Evolutionary conservation across 92 coral and sea anemone genomes (phyloP).

Genomic region (Galaxea fascicularis): DNA sequence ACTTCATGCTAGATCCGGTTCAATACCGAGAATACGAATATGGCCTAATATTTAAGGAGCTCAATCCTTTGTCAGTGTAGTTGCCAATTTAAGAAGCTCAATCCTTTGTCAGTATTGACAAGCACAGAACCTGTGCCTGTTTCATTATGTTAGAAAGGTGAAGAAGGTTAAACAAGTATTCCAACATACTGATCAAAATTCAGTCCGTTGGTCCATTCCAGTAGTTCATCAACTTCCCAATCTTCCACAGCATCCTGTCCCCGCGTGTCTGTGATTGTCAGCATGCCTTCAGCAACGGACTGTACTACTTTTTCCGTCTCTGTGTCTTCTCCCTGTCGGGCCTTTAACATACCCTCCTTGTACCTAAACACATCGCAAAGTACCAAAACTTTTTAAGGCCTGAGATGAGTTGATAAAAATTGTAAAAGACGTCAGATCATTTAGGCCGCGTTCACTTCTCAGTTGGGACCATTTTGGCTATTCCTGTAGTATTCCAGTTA

Average conservation of each 20-base stretch:
- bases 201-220: slow-evolving; percentile 97
- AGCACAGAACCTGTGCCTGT: background rate
- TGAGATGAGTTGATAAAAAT: too few species aligned
- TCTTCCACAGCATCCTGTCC: slow-evolving; percentile 96
- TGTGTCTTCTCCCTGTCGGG: slow-evolving; percentile 69
- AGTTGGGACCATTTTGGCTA: too few species aligned
- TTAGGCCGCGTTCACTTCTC: too few species aligned
- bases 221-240: slow-evolving; percentile 99
- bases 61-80: too few species aligned
- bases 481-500: too few species aligned
- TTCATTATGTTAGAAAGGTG: background rate
- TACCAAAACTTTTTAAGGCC: background rate
- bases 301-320: slow-evolving; percentile 77
- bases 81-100: too few species aligned
- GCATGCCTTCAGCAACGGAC: slow-evolving; percentile 92
- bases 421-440: too few species aligned
- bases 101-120: background rate
- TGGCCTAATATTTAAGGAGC: too few species aligned
- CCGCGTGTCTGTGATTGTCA: slow-evolving; percentile 78
- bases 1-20: too few species aligned
- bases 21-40: too few species aligned
- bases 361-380: slow-evolving; percentile 60
- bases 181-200: slow-evolving; percentile 88
- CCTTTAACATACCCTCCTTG: slow-evolving; percentile 85
- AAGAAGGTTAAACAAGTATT: background rate